Evolutionary conservation across 2,113 vertebrate species (phyloP), one percentile per base, ranked within the genome.

Genomic region (Puffinus mauretanicus): DNA sequence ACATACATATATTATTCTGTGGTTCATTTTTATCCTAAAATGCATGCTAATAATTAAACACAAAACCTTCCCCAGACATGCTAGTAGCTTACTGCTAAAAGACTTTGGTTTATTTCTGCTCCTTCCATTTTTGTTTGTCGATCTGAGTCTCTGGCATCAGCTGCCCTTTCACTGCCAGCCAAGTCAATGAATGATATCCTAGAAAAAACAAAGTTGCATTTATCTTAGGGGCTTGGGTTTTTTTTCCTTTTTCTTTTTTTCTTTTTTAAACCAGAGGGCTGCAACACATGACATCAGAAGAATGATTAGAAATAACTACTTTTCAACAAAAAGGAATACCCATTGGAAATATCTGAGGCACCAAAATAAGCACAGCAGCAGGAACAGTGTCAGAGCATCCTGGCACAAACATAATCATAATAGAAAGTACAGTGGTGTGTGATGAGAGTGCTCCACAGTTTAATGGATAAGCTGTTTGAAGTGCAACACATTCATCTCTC

Each of bases 111-210:
- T 97, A 99, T 99, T 97, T 99, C 99, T 64, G 99, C 99, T 91
- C 98, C 99, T 97, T 99, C 99, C 97, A 99, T 98, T 92, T 99
- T 99, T 61, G 98, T 99, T 96, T 98, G 99, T 92, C 97, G 98
- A 94, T 99, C 98, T 6, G 98, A 97, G 71, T 98, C 98, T 96
- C 97, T 98, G 94, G 98, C 98, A 96, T 99, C 99, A 87, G 98
- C 98, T 57, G 99, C 99, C 86, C 99, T 98, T 97, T 99, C 99
- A 81, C 99, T 99, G 92, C 99, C 99, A 94, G 99, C 99, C 97
- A 99, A 97, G 96, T 99, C 99, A 96, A 99, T 98, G 95, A 99
- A 99, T 77, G 98, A 99, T 96, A 99, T 99, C 97, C 99, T 99
- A 96, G 86, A 78, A 94, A 94, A 98, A 69, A 93, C 42, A 85